Base-by-base conservation (phyloP, 2,888 invertebrate species). In the Thera britannica region DNA sequence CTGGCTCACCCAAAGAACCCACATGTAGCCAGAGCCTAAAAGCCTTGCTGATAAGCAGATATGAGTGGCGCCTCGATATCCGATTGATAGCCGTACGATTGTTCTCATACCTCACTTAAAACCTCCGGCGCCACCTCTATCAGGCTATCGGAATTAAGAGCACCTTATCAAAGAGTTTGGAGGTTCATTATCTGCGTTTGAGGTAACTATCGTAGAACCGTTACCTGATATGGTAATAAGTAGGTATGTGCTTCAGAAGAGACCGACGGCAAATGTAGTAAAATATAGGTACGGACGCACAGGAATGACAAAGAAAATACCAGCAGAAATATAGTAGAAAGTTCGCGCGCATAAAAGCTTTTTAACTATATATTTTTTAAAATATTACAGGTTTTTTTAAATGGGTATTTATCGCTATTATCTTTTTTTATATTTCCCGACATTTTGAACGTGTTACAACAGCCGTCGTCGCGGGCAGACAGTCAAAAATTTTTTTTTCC, bases 121-220 rank as follows among this genome's bases (percentile, higher is more conserved):
- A 69, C 62, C 65, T 12, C 12, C 7, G 69, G 69, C 69, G 69
- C 65, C 69, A 41, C 4, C 38, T 11, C 8, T 62, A 60, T 69
- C 65, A 59, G 62, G 23, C 11, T 65, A 69, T 69, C 69, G 59
- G 38, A 56, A 36, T 65, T 57, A 54, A 61, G 41, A 58, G 51
- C 34, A 62, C 57, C 62, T 65, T 69, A 68, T 70, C 66, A 57
- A 59, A 66, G 12, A 56, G 23, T 7, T 57, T 57, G 35, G 8
- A 57, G 49, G 23, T 6, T 54, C 38, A 44, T 12, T 54, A 51
- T 57, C 49, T 57, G 1, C 7, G 8, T 44, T 3, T 63, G 57
- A 51, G 58, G n/a, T 38, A 8, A 55, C n/a, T 44, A 44, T 44
- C 44, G 6, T 44, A 46, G 44, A 46, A 41, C 41, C 7, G 38